Evolutionary conservation across 2,113 vertebrate genomes (phyloP).

Genomic region (Picathartes gymnocephalus): DNA sequence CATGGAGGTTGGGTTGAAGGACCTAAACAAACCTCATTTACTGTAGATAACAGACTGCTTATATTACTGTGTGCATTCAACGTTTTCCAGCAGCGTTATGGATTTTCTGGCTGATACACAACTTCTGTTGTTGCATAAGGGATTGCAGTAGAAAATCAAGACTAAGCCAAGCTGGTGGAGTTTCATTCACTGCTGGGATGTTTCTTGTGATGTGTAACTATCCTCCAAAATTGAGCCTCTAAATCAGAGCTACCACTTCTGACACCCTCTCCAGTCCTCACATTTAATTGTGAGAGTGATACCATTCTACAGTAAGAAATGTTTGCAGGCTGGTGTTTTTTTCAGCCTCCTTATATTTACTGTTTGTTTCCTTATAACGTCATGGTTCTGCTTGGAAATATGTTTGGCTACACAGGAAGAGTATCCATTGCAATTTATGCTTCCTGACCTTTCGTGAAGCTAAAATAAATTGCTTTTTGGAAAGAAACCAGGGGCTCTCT

Average conservation of each 20-base stretch:
- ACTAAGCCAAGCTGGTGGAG: background rate
- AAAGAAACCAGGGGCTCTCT: background rate
- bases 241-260: background rate
- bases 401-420: background rate
- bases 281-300: background rate
- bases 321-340: background rate
- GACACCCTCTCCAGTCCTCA: accelerated
- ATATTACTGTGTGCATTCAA: background rate
- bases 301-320: background rate
- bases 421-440: background rate
- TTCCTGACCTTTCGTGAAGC: conserved; percentile 19
- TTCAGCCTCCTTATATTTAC: background rate
- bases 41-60: background rate
- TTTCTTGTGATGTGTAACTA: background rate
- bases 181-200: background rate
- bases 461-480: conserved; percentile 32
- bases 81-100: background rate
- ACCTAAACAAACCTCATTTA: background rate
- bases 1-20: background rate
- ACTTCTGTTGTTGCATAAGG: background rate
- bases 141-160: background rate
- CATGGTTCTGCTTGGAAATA: background rate
- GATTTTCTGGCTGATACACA: background rate
- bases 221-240: background rate
- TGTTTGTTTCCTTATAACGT: background rate